These are phyloP conservation scores for Spialia ferax DNA, from an alignment of 2,888 invertebrate species.

Conservation along the genomic window DNA sequence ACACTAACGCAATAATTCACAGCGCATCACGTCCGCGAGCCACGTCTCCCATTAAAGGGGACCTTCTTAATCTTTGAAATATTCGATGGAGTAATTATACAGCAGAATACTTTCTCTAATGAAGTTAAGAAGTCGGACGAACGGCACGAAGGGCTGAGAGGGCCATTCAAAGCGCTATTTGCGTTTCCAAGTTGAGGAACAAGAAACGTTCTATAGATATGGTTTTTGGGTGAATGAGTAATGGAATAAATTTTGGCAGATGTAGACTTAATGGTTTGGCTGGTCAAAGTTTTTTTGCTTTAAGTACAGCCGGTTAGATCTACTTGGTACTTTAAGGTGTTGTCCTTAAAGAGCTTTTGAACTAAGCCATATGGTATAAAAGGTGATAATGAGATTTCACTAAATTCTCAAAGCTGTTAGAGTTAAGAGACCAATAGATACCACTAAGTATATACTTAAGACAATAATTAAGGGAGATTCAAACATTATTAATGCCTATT, in stretches of 20 bases:
- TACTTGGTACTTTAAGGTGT: too few relatives aligned
- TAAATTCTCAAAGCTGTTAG: too few relatives aligned
- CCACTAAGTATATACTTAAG: too few relatives aligned
- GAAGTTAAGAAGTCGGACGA: conserved; percentile 70
- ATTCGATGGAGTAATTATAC: conserved; percentile 46
- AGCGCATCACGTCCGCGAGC: not conserved
- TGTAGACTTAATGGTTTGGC: not conserved
- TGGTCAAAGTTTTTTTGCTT: not conserved
- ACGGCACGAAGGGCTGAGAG: conserved; percentile 43
- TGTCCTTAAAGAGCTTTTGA: too few relatives aligned
- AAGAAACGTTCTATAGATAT: conserved; percentile 21
- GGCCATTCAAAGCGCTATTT: conserved; percentile 36
- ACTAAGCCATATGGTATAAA: too few relatives aligned
- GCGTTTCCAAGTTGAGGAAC: conserved; percentile 24
- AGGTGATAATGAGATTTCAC: too few relatives aligned
- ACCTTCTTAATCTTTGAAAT: conserved; percentile 58
- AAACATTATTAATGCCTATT: too few relatives aligned
- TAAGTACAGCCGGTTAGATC: not conserved
- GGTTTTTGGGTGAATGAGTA: conserved; percentile 32
- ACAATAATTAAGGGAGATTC: too few relatives aligned
- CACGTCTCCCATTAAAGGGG: conserved; percentile 41
- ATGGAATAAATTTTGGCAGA: conserved; percentile 29
- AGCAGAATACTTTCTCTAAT: conserved; percentile 64
- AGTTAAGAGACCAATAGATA: too few relatives aligned
- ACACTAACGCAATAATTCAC: not conserved